Conservation (phyloP, 2,113 vertebrate species). For the Colistium nudipinnis region DNA sequence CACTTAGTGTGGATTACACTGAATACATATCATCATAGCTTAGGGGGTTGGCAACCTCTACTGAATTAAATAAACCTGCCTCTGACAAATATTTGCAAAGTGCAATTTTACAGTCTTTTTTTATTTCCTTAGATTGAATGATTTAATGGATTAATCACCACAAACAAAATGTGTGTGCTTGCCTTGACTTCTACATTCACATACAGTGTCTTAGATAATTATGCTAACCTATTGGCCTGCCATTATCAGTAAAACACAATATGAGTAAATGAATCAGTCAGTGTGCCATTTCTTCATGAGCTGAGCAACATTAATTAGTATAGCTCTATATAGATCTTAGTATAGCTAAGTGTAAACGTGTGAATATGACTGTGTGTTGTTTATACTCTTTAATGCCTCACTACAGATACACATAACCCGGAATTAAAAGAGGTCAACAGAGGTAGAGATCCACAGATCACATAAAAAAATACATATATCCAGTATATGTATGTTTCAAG, state of each 20-base stretch:
- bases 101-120: too few species aligned
- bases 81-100: too few species aligned
- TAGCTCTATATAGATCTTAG: conserved; percentile 1
- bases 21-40: not conserved
- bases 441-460: not conserved
- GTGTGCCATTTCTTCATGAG: not conserved
- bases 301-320: conserved; percentile 30
- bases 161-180: conserved; percentile 1
- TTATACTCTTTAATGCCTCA: conserved; percentile 30
- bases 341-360: conserved; percentile 21
- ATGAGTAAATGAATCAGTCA: too few species aligned
- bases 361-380: conserved; percentile 23
- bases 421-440: not conserved
- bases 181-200: not conserved
- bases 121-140: too few species aligned
- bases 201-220: not conserved
- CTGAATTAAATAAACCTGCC: too few species aligned
- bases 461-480: too few species aligned
- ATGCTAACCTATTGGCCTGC: not conserved
- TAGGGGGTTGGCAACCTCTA: too few species aligned
- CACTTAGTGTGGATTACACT: not conserved
- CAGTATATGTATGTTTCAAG: not conserved
- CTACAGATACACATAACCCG: not conserved
- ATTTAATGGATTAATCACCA: too few species aligned
- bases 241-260: not conserved